phyloP scores from a whole-genome alignment of 2,113 vertebrate genomes.

The Chlorodrepanis virens region DNA sequence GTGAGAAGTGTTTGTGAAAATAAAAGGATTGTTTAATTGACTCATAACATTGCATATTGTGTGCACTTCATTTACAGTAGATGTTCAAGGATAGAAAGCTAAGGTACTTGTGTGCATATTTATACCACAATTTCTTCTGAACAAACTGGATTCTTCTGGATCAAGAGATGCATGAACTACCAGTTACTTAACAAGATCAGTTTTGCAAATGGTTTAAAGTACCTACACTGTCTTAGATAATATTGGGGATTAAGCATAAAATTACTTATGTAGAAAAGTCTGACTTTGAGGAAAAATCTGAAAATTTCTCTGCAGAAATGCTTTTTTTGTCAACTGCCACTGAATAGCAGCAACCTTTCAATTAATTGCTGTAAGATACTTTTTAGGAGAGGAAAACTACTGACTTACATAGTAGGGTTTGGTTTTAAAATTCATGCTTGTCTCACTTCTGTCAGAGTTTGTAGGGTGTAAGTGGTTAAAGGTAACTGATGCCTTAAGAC shows the following conservation, averaged over 20 bases:
- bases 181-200: neutral
- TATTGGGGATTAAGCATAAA: neutral
- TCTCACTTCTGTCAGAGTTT: neutral
- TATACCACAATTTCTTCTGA: neutral
- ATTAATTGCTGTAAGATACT: neutral
- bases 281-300: neutral
- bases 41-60: neutral
- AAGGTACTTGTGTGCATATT: neutral
- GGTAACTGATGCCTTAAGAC: neutral
- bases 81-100: neutral
- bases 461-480: neutral
- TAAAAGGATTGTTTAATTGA: neutral
- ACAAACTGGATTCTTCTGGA: neutral
- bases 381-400: neutral
- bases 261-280: neutral
- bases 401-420: neutral
- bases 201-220: neutral
- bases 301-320: neutral
- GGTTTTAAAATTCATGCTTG: neutral
- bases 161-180: neutral
- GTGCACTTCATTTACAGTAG: neutral
- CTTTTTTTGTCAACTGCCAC: neutral
- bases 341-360: neutral
- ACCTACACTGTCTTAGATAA: neutral
- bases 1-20: neutral